Evolutionary conservation across 1,140 invertebrate species (phyloP).

Genomic region (Solen grandis): DNA sequence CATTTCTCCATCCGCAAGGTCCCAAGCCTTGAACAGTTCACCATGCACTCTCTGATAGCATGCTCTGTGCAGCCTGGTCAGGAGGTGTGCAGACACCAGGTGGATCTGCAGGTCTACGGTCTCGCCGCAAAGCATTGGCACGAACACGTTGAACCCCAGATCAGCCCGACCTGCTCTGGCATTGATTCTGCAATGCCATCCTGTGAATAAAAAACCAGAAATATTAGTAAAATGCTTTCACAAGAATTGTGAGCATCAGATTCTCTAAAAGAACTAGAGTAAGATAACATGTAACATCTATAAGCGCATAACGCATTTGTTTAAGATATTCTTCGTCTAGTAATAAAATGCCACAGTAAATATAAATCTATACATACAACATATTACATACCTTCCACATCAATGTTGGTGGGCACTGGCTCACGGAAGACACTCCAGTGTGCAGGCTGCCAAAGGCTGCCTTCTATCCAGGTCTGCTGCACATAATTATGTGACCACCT

Average conservation of each 20-base stretch:
- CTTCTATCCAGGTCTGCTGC: neutral
- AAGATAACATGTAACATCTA: no score
- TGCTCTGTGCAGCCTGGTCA: neutral
- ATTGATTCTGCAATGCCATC: slow-evolving; percentile 27
- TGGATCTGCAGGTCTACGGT: neutral
- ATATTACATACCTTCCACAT: slow-evolving; percentile 6
- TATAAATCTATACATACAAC: no score
- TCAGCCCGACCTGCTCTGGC: neutral
- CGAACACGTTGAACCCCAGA: neutral
- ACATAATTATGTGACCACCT: neutral
- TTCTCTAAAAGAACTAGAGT: no score
- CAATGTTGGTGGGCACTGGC: slow-evolving; percentile 16
- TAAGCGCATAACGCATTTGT: no score
- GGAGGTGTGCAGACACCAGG: neutral
- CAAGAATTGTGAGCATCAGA: neutral
- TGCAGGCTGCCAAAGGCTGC: neutral
- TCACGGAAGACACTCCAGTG: slow-evolving; percentile 14
- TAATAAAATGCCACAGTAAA: no score
- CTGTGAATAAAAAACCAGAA: neutral
- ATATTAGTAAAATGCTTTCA: neutral
- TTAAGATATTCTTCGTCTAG: no score
- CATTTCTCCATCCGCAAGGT: no score
- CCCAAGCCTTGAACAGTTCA: neutral
- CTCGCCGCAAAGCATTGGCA: neutral
- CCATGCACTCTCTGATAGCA: neutral